Evolutionary conservation across 2,888 invertebrate genomes (phyloP).

Genomic region (Linnaemya tessellans): DNA sequence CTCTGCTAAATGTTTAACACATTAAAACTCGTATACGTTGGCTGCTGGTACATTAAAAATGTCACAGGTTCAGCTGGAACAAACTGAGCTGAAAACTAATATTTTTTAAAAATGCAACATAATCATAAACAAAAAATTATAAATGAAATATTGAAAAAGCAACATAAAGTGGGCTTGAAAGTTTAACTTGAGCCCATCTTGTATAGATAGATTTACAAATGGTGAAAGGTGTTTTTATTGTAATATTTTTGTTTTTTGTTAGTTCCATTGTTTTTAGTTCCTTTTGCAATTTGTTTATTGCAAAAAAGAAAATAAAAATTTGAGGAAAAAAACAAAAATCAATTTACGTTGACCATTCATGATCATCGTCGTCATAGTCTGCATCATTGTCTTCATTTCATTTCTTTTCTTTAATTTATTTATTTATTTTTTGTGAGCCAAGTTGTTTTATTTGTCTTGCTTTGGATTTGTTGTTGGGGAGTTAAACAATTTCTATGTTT

Average conservation of each 20-base stretch:
- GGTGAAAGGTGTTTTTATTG: constrained; percentile 70
- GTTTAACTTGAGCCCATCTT: constrained; percentile 53
- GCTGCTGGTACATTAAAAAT: constrained; percentile 56
- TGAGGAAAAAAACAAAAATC: constrained; percentile 32
- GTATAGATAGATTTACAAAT: constrained; percentile 50
- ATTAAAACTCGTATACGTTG: constrained; percentile 25
- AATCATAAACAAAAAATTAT: constrained; percentile 39
- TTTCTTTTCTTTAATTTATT: constrained; percentile 18
- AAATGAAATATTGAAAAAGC: constrained; percentile 29
- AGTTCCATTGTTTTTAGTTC: constrained; percentile 42
- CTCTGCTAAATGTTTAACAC: constrained; percentile 47
- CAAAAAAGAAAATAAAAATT: not conserved
- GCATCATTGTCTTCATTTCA: constrained; percentile 28
- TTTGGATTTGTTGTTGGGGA: constrained; percentile 5
- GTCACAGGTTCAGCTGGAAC: constrained; percentile 66
- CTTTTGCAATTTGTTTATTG: constrained; percentile 59
- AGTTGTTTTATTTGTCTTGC: constrained; percentile 20
- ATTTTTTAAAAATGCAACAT: constrained; percentile 40
- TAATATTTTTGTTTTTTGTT: constrained; percentile 17
- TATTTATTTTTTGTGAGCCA: constrained; percentile 19
- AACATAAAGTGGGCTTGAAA: constrained; percentile 53
- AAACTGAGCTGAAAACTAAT: constrained; percentile 56
- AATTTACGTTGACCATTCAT: constrained; percentile 62
- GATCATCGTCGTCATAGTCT: constrained; percentile 26
- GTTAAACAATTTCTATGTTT: constrained; percentile 42